phyloP scores from a whole-genome alignment of 1,140 invertebrate genomes.

The Oscheius sp. region DNA sequence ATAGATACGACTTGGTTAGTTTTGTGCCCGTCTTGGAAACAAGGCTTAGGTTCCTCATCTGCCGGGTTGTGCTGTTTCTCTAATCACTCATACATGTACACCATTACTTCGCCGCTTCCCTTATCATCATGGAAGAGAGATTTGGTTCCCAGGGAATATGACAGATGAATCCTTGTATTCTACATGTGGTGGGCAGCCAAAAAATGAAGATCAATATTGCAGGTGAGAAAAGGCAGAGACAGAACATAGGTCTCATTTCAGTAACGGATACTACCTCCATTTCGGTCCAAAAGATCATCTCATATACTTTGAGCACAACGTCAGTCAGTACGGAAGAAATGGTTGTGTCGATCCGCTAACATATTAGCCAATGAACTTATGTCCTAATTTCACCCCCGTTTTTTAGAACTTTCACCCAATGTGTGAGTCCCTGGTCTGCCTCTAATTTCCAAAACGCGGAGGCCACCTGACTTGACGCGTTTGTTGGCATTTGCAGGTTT shows the following conservation, averaged over 20 bases:
- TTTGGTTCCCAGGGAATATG: constrained; percentile 38
- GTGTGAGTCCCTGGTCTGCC: too few species aligned
- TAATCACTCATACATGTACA: constrained; percentile 3
- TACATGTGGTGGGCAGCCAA: constrained; percentile 31
- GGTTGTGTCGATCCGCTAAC: constrained; percentile 24
- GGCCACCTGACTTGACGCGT: too few species aligned
- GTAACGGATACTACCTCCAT: constrained; percentile 10
- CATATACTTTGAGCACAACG: constrained; percentile 41
- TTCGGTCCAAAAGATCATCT: constrained; percentile 38
- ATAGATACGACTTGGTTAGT: constrained; percentile 30
- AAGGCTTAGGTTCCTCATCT: constrained; percentile 32
- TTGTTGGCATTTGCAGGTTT: too few species aligned
- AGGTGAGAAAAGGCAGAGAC: constrained; percentile 17
- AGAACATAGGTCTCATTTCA: too few species aligned
- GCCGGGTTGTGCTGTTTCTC: constrained; percentile 20
- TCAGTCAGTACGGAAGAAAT: constrained; percentile 28
- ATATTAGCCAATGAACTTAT: too few species aligned
- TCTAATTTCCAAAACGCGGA: too few species aligned
- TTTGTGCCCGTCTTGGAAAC: too few species aligned
- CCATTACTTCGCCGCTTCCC: constrained; percentile 38
- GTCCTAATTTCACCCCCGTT: too few species aligned
- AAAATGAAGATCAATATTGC: constrained; percentile 39
- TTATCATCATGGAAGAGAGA: constrained; percentile 42
- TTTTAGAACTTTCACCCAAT: too few species aligned
- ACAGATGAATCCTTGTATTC: not conserved